A percentile compares a stretch with the other conserved stretches of the same genome.
These are phyloP conservation scores for Suncus etruscus DNA, from an alignment of 2,113 vertebrate species.

Conservation along the genomic window DNA sequence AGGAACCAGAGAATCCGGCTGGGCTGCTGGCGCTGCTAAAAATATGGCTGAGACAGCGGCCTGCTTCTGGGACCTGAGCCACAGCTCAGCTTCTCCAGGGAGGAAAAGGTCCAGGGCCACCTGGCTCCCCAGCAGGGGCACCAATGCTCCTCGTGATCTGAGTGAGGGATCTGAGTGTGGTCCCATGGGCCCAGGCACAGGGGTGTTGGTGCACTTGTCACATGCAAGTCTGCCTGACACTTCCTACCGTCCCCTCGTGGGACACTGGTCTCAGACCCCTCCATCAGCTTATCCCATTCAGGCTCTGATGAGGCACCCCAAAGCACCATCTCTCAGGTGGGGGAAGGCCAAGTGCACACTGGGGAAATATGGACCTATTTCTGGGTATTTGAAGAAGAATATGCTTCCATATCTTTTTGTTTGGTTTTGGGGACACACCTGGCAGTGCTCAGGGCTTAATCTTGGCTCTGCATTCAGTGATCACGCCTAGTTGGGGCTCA, in stretches of 20 bases:
- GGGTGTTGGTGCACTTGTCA: too few species aligned
- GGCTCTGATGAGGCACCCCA: too few species aligned
- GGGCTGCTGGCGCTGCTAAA: slow-evolving; percentile 49
- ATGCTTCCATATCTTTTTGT: not conserved
- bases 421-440: too few species aligned
- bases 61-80: slow-evolving; percentile 15
- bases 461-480: too few species aligned
- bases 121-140: not conserved
- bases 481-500: too few species aligned
- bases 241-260: not conserved
- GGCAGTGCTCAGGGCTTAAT: too few species aligned
- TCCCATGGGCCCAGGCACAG: not conserved
- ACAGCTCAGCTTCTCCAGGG: not conserved
- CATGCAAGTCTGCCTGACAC: not conserved
- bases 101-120: not conserved
- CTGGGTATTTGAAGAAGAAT: not conserved
- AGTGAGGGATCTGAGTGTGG: not conserved
- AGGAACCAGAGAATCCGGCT: slow-evolving; percentile 49
- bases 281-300: too few species aligned
- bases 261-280: too few species aligned
- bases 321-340: too few species aligned
- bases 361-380: not conserved
- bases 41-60: slow-evolving; percentile 25
- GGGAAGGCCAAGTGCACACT: too few species aligned
- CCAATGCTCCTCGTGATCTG: not conserved